Base-by-base conservation (phyloP, 2,888 invertebrate genomes). In the Machimus rusticus region DNA sequence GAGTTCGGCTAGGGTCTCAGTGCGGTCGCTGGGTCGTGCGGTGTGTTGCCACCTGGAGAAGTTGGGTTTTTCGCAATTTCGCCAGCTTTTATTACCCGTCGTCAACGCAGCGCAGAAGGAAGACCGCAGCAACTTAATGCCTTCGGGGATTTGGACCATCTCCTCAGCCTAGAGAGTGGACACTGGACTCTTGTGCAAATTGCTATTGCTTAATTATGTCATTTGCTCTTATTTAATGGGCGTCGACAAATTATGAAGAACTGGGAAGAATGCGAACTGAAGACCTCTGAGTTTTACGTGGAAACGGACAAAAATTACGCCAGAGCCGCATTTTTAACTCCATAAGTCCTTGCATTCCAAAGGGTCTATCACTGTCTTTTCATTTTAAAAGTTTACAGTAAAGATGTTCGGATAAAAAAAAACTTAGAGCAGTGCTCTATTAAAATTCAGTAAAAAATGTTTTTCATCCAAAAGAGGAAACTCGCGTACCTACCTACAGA, bases 21-120 rank as follows among this genome's bases (percentile, higher is more conserved):
- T 19, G 34, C 12, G 82, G 23, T 66, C 31, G 31, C 57, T 39
- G 66, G 66, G 19, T 84, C 37, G 66, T 23, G 19, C 46, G 82
- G 34, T 23, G 57, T 23, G 66, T 66, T 66, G 23, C 82, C 82
- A 84, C 82, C 82, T 84, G 82, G 23, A 84, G 34, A 55, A n/a
- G 82, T 79, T 28, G 28, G 23, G 23, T 31, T 79, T 84, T 84
- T 84, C 82, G 82, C 82, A 82, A 82, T 82, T 66, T 82, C 82
- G 82, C 82, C 82, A 84, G 39, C 57, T 84, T 82, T 84, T 84
- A 84, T 84, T 9, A 57, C 34, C 34, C n/a, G 37, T 66, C 82
- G 57, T 84, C 82, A 84, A 66, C 82, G 66, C 66, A 39, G 82
- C 12, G 28, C 66, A 23, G 57, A 66, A 23, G 4, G 66, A 46